Evolutionary conservation across 53 echinoderm and acorn worm species (phyloP).

Genomic region (Henricia sp.): DNA sequence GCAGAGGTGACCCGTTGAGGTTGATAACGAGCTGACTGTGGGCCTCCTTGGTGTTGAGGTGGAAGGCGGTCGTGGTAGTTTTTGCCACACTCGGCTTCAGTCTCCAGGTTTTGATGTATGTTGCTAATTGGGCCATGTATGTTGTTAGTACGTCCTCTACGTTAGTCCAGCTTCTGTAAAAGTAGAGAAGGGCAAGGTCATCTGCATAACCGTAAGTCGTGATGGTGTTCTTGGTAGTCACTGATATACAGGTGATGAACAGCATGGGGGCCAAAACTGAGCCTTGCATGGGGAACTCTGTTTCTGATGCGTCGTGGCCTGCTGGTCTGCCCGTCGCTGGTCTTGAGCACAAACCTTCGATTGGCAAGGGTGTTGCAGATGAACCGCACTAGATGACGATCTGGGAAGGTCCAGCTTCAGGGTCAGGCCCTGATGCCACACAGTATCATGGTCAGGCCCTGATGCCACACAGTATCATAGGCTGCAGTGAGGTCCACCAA

Average conservation of each 20-base stretch:
- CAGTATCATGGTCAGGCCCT: background rate
- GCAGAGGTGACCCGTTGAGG: too few relatives aligned
- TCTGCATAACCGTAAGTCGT: background rate
- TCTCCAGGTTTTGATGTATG: too few relatives aligned
- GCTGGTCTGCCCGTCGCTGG: background rate
- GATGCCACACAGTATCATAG: slow-evolving; percentile 39
- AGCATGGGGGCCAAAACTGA: background rate
- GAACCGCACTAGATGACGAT: background rate
- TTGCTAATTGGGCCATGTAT: background rate
- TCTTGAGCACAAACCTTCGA: background rate
- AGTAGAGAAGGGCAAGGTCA: background rate
- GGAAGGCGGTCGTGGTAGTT: too few relatives aligned
- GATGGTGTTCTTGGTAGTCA: background rate
- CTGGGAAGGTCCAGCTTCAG: background rate
- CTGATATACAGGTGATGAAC: background rate
- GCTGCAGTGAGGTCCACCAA: slow-evolving; percentile 36
- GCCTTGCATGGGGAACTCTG: background rate
- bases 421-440: background rate
- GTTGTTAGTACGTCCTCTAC: background rate
- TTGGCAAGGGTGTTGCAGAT: background rate
- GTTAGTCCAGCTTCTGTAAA: background rate
- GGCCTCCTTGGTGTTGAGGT: too few relatives aligned
- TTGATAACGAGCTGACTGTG: too few relatives aligned
- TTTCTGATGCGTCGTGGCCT: background rate
- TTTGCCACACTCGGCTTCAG: too few relatives aligned